Conservation (phyloP, 2,888 invertebrate genomes). For the Acleris cristana region DNA sequence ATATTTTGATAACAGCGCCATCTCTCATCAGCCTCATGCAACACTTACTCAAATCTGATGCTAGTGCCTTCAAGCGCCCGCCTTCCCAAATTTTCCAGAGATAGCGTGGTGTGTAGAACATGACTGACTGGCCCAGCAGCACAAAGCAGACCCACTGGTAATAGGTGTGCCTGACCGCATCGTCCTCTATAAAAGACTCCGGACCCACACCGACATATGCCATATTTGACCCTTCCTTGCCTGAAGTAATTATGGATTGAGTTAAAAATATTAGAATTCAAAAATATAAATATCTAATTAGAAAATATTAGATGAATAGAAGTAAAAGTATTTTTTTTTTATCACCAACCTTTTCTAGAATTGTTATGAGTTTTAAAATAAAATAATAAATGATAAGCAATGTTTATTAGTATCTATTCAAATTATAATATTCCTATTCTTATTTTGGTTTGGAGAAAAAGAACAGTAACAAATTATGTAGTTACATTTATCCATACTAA, state of each 20-base stretch:
- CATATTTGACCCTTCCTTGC: conserved; percentile 76
- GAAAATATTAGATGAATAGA: no score
- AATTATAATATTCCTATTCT: no score
- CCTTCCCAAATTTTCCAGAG: conserved; percentile 90
- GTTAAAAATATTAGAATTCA: conserved; percentile 44
- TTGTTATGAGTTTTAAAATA: no score
- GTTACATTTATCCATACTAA: no score
- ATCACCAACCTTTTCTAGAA: no score
- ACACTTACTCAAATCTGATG: conserved; percentile 82
- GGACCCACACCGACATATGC: conserved; percentile 82
- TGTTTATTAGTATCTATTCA: no score
- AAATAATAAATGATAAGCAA: no score
- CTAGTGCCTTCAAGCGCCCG: conserved; percentile 84
- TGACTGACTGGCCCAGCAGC: conserved; percentile 85
- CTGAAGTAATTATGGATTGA: conserved; percentile 47
- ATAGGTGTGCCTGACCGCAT: conserved; percentile 84
- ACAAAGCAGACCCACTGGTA: conserved; percentile 90
- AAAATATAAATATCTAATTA: neutral
- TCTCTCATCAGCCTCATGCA: neutral
- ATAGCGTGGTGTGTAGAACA: conserved; percentile 88
- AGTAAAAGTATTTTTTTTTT: no score
- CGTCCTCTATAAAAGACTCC: conserved; percentile 66
- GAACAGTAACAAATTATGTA: no score
- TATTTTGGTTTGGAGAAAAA: no score
- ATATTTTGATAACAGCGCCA: conserved; percentile 8